Base-by-base conservation (phyloP, 1,140 invertebrate genomes). In the Hyles euphorbiae region DNA sequence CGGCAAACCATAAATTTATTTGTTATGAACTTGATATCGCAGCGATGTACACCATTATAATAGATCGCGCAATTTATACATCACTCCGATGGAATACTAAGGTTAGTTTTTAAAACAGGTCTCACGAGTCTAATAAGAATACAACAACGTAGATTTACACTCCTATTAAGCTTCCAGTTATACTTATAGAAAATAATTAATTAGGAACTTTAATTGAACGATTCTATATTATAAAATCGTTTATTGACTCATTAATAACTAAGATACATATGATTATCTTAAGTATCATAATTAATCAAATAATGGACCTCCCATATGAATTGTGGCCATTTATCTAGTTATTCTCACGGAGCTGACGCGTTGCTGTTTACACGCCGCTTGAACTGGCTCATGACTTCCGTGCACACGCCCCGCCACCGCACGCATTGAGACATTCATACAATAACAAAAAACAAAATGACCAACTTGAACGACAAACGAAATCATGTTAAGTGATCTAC, bases 361-460 rank as follows among this genome's bases (percentile, higher is more conserved):
- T 58, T 54, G 60, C 60, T 63, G 11, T 67, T 66, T 66, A 66
- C 61, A 66, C 65, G 56, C 58, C 44, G 66, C 53, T 51, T 34
- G 58, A 72, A 57, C 63, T 68, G 22, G 67, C 52, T 43, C 64
- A 63, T 22, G 46, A 69, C 67, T 69, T 72, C 67, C 70, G 70
- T 47, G 33, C 9, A 10, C 56, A 64, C 22, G 32, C 53, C 34
- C 47, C n/a, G 47, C 50, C 46, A 53, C 33, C 52, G 56, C 56
- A 56, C 53, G 61, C 61, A 67, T 61, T 64, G 57, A 64, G 43
- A 61, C 53, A 60, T 58, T 61, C 55, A 63, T 53, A 57, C 8
- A 48, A 49, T 8, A 34, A 60, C 52, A 52, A 56, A 56, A 55
- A 65, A 67, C 57, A 56, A 61, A 63, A 59, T 53, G 5, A 34